Evolutionary conservation across 2,113 vertebrate species (phyloP).

Genomic region (Speoplatyrhinus poulsoni): DNA sequence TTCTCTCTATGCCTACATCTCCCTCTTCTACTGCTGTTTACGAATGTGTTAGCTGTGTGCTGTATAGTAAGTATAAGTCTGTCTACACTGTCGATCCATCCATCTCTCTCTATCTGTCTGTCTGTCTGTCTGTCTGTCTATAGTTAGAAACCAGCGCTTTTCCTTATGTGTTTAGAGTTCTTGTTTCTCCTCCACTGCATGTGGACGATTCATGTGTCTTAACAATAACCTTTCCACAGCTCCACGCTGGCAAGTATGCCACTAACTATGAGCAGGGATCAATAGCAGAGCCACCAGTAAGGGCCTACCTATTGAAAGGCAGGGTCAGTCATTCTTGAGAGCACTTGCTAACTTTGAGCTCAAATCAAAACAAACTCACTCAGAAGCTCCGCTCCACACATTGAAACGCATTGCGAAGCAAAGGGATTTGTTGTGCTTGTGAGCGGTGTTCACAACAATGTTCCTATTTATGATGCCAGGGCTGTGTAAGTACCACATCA

Average conservation of each 20-base stretch:
- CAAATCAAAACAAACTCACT: too few relatives aligned
- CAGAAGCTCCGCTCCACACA: too few relatives aligned
- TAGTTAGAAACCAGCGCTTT: slow-evolving; percentile 3
- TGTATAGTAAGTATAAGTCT: not conserved
- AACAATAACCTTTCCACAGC: slow-evolving; percentile 65
- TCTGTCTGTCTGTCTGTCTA: slow-evolving; percentile 11
- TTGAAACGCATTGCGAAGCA: too few relatives aligned
- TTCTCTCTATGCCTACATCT: not conserved
- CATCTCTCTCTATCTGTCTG: slow-evolving; percentile 26
- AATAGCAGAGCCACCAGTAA: slow-evolving; percentile 50
- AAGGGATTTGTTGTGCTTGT: too few relatives aligned
- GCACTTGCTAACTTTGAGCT: too few relatives aligned
- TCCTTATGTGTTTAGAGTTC: slow-evolving; percentile 35
- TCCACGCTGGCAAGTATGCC: slow-evolving; percentile 52
- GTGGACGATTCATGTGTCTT: slow-evolving; percentile 73
- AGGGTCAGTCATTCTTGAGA: too few relatives aligned
- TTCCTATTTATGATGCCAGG: too few relatives aligned
- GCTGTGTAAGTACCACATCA: too few relatives aligned
- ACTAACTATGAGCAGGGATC: slow-evolving; percentile 41
- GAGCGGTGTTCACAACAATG: too few relatives aligned
- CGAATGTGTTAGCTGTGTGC: not conserved
- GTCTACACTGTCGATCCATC: not conserved
- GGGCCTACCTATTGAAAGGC: slow-evolving; percentile 36
- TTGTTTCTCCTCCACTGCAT: slow-evolving; percentile 63
- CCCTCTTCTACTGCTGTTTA: not conserved